Evolutionary conservation across 2,797 vertebrate genomes (phyloP).

Genomic region (Galago senegalensis): DNA sequence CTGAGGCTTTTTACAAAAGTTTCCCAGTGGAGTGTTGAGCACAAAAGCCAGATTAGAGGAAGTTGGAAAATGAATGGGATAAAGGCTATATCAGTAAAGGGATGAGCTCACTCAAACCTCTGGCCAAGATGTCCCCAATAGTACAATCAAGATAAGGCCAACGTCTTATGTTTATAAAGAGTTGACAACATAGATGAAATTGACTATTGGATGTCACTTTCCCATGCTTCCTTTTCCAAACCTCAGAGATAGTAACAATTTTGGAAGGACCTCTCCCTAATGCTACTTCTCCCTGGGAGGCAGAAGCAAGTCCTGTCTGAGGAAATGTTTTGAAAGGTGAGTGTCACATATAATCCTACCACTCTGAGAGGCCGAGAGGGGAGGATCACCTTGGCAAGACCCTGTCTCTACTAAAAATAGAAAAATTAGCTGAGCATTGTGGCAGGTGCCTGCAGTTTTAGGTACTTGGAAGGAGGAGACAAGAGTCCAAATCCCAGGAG

Average conservation of each 20-base stretch:
- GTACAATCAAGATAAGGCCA: neutral
- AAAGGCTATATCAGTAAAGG: neutral
- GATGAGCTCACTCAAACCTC: neutral
- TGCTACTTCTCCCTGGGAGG: too few relatives aligned
- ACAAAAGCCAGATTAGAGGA: neutral
- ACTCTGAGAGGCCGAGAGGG: too few relatives aligned
- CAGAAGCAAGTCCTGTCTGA: too few relatives aligned
- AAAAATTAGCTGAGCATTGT: too few relatives aligned
- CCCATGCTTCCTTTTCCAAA: neutral
- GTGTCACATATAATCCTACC: too few relatives aligned
- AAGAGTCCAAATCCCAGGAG: too few relatives aligned
- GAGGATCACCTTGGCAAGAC: too few relatives aligned
- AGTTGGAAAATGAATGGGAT: neutral
- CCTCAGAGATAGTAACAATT: neutral
- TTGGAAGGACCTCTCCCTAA: too few relatives aligned
- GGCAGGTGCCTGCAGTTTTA: too few relatives aligned
- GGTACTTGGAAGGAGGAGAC: too few relatives aligned
- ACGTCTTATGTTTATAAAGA: neutral
- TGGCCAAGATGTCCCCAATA: neutral
- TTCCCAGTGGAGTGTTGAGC: neutral
- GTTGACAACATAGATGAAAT: neutral
- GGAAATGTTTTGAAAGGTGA: too few relatives aligned
- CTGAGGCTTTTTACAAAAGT: neutral
- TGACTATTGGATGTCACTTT: neutral
- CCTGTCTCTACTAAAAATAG: too few relatives aligned